These are phyloP conservation scores for Thalassaphorura encarpata DNA, from an alignment of 1,140 invertebrate species.

Conservation along the genomic window DNA sequence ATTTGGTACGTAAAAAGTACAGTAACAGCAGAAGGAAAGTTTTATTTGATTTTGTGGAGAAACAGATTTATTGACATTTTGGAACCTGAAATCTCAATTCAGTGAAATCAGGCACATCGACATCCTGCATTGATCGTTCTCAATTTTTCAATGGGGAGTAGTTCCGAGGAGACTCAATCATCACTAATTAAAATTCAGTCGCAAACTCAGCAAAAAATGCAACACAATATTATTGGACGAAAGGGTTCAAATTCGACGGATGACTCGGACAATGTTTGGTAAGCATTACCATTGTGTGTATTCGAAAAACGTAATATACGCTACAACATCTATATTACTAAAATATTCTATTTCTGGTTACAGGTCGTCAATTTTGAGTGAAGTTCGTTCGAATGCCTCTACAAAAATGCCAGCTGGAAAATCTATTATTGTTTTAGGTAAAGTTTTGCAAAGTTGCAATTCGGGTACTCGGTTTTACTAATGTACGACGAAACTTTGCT, in stretches of 20 bases:
- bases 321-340: neutral
- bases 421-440: slow-evolving; percentile 78
- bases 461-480: neutral
- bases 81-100: no score
- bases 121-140: neutral
- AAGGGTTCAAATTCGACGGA: slow-evolving; percentile 7
- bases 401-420: slow-evolving; percentile 87
- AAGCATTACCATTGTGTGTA: slow-evolving; percentile 4
- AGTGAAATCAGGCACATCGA: neutral
- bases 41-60: no score
- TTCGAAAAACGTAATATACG: neutral
- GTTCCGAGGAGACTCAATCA: no score
- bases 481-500: neutral
- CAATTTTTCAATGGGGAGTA: slow-evolving; percentile 24
- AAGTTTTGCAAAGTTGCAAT: slow-evolving; percentile 28
- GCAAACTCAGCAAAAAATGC: neutral
- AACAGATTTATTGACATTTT: no score
- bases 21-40: no score
- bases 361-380: slow-evolving; percentile 85
- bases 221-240: neutral
- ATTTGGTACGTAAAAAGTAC: no score
- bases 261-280: slow-evolving; percentile 31
- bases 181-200: no score
- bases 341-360: slow-evolving; percentile 33
- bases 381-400: slow-evolving; percentile 87